Evolutionary conservation across 2,888 invertebrate species (phyloP).

Genomic region (Nephrotoma appendiculata): DNA sequence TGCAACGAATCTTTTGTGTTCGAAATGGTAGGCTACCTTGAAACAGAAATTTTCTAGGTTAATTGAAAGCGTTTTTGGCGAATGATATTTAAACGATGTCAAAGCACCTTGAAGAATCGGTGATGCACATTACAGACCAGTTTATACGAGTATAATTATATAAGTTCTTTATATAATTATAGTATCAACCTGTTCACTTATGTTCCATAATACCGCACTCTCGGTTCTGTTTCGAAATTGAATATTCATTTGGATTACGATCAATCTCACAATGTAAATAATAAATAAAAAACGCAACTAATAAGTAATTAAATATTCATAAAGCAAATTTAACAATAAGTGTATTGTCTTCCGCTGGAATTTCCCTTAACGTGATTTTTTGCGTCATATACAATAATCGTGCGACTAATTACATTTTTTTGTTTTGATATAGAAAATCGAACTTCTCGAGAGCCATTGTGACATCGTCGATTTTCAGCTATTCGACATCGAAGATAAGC

Average conservation of each 20-base stretch:
- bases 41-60: not conserved
- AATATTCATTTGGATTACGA: not conserved
- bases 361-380: not conserved
- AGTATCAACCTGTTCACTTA: not conserved
- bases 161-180: not conserved
- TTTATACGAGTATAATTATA: too few relatives aligned
- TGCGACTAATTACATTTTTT: not conserved
- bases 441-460: not conserved
- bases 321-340: not conserved
- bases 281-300: not conserved
- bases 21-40: not conserved
- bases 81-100: not conserved
- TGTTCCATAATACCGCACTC: not conserved
- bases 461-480: not conserved
- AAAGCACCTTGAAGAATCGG: not conserved
- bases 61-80: not conserved
- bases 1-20: not conserved
- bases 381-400: not conserved
- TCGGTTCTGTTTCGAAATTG: not conserved
- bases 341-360: not conserved
- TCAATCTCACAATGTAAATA: not conserved
- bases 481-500: not conserved
- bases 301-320: not conserved
- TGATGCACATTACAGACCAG: not conserved
- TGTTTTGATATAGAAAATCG: not conserved